A percentile compares a stretch with the other conserved stretches of the same genome.
Conservation (phyloP, 2,888 invertebrate genomes). For the Drosophila atripex region DNA sequence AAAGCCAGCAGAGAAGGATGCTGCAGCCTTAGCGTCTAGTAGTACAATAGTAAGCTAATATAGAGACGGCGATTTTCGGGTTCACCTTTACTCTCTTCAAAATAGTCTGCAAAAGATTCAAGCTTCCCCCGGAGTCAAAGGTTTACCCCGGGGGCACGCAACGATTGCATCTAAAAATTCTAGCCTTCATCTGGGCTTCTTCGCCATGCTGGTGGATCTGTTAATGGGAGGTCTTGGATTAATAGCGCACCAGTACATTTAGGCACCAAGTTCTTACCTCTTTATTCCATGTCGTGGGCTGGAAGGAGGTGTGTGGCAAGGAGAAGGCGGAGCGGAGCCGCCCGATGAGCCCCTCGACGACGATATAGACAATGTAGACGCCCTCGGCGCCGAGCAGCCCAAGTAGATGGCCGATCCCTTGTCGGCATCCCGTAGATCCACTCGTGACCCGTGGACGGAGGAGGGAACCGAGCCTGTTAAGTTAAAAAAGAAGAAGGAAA, state of each 20-base stretch:
- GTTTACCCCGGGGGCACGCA: not conserved
- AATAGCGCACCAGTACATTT: not conserved
- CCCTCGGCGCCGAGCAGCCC: constrained; percentile 84
- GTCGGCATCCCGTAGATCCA: constrained; percentile 87
- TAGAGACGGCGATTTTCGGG: constrained; percentile 27
- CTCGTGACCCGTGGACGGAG: constrained; percentile 89
- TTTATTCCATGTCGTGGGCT: constrained; percentile 89
- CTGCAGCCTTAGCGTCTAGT: constrained; percentile 27
- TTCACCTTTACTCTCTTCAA: not conserved
- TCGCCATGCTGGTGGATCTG: constrained; percentile 77
- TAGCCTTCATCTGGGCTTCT: constrained; percentile 79
- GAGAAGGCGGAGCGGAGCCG: constrained; percentile 90
- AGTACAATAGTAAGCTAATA: constrained; percentile 31
- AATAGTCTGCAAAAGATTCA: constrained; percentile 45
- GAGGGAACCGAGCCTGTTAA: constrained; percentile 88
- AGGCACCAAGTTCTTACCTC: constrained; percentile 78
- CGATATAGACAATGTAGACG: constrained; percentile 75
- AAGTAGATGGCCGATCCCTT: constrained; percentile 87
- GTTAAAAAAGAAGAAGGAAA: no score
- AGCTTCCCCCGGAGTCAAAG: not conserved
- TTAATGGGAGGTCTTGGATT: not conserved
- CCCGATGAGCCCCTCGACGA: constrained; percentile 85
- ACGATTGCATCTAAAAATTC: not conserved
- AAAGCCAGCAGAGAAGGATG: constrained; percentile 43
- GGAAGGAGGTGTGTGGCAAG: constrained; percentile 89